Conservation (phyloP, 2,888 invertebrate genomes). For the Doris montereyensis region DNA sequence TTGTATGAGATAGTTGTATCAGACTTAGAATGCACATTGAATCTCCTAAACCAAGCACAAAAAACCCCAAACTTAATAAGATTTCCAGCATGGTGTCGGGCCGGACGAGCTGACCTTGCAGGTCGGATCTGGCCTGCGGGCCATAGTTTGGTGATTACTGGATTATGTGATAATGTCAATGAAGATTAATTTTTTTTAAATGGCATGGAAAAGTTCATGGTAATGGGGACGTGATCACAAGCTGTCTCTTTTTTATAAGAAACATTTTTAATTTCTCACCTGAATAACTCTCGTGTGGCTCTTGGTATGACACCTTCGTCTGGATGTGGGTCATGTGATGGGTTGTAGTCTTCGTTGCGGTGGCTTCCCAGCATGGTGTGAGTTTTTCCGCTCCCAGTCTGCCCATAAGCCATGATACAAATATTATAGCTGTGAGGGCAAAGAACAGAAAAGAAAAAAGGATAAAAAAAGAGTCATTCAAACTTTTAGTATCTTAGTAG, state of each 20-base stretch:
- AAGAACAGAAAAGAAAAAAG: too few relatives aligned
- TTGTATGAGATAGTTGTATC: background rate
- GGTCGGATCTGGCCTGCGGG: too few relatives aligned
- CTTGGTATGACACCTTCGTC: slow-evolving; percentile 68
- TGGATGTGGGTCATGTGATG: slow-evolving; percentile 58
- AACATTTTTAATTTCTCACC: too few relatives aligned
- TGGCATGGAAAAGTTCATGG: background rate
- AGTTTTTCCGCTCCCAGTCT: slow-evolving; percentile 69
- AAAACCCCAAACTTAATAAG: too few relatives aligned
- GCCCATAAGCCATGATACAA: slow-evolving; percentile 70
- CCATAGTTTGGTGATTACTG: too few relatives aligned
- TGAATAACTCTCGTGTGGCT: slow-evolving; percentile 65
- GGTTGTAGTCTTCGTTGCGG: slow-evolving; percentile 63
- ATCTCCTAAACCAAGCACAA: too few relatives aligned
- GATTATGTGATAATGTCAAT: background rate
- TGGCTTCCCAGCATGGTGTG: slow-evolving; percentile 69
- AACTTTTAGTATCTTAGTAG: too few relatives aligned
- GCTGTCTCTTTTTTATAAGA: background rate
- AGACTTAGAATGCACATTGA: background rate
- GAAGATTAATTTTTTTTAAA: background rate
- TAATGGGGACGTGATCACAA: too few relatives aligned
- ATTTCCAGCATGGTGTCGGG: too few relatives aligned
- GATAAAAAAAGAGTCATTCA: too few relatives aligned
- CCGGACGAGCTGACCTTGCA: too few relatives aligned
- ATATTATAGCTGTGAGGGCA: slow-evolving; percentile 67